Evolutionary conservation across 2,888 invertebrate genomes (phyloP), one percentile per base, ranked within the genome.

Genomic region (Ischnus inquisitorius): DNA sequence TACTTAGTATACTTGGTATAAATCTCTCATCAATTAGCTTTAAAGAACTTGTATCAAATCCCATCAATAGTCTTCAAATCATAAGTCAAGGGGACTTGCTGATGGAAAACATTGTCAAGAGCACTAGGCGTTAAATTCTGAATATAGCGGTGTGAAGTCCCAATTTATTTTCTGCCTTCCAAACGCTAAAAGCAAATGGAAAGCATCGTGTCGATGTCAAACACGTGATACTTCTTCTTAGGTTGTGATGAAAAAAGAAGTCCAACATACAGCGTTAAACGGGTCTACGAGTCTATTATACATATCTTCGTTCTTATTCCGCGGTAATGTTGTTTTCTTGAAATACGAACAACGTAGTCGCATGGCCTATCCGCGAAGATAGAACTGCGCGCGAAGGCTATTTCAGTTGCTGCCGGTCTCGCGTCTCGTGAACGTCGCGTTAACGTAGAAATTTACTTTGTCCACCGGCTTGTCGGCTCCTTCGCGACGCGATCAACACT

Each of bases 331-430:
- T 65, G 46, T 84, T 80, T 84, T 72, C 64, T 79, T 57, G 65
- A 71, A 57, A 65, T 71, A 79, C 85, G 72, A 84, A 85, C 82
- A 84, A 76, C 74, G 65, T 34, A 8, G 48, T 39, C 60, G 69
- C 62, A 75, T 72, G 83, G 68, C 78, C 69, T 72, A 78, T 75
- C 72, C 78, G 60, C 69, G 65, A 86, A 88, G 86, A 85, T 85
- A 85, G 88, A 88, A 87, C 87, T 88, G 83, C 83, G 84, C 85
- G 34, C 34, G 34, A 77, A 87, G 88, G 91, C 91, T 93, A 93
- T 93, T 93, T 93, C 92, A 92, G 92, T 93, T 92, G 90, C 88
- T 87, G 88, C 89, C 89, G 89, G 90, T 85, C 89, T 89, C 89
- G 89, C 89, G 88, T 86, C 85, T 87, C 88, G 91, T 83, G 86